Conservation (phyloP, 2,113 vertebrate genomes). For the Pantherophis guttatus region DNA sequence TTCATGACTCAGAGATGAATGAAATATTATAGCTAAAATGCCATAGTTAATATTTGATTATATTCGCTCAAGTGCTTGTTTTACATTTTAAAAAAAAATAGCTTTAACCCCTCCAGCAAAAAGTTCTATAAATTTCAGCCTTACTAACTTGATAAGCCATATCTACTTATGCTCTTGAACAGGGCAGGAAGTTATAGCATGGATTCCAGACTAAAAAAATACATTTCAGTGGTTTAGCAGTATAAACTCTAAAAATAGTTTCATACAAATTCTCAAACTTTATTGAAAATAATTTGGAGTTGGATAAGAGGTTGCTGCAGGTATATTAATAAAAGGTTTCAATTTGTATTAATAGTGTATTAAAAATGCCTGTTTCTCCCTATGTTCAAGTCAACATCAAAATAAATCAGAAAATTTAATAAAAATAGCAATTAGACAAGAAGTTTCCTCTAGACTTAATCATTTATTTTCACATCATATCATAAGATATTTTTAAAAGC, state of each 20-base stretch:
- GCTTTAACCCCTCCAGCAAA: too few relatives aligned
- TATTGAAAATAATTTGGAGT: not conserved
- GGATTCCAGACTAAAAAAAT: not conserved
- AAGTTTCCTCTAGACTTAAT: not conserved
- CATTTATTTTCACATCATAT: conserved; percentile 3
- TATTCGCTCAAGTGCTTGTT: not conserved
- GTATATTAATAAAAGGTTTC: not conserved
- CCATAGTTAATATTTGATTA: not conserved
- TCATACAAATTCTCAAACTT: not conserved
- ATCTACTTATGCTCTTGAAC: not conserved
- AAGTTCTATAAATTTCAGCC: not conserved
- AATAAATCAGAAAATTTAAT: not conserved
- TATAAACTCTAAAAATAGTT: not conserved
- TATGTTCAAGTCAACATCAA: not conserved
- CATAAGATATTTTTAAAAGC: not conserved
- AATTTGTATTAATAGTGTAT: not conserved
- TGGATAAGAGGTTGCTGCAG: too few relatives aligned
- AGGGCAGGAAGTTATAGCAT: not conserved
- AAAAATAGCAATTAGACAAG: not conserved
- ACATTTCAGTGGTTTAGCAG: not conserved
- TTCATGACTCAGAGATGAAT: not conserved
- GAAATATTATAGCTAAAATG: not conserved
- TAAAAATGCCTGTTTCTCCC: not conserved
- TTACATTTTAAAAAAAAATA: not conserved
- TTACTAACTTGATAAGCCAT: not conserved